Evolutionary conservation across 2,888 invertebrate genomes (phyloP).

Genomic region (Agrochola macilenta): DNA sequence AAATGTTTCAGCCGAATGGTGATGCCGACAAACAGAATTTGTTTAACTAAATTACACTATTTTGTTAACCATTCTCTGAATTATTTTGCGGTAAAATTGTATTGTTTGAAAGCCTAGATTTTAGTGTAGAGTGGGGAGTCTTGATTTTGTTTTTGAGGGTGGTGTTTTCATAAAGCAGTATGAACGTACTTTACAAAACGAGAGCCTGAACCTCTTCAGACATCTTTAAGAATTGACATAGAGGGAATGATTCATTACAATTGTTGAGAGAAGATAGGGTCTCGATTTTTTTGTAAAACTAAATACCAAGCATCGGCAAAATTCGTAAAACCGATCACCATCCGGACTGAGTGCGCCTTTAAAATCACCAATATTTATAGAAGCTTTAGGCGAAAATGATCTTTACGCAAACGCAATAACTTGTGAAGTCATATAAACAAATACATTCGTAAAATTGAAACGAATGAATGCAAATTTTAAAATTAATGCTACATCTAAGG

Average conservation of each 20-base stretch:
- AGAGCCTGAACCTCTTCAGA: not conserved
- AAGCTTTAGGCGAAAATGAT: too few relatives aligned
- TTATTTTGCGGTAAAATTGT: constrained; percentile 14
- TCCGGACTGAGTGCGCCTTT: too few relatives aligned
- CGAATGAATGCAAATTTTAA: too few relatives aligned
- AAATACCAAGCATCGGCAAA: too few relatives aligned
- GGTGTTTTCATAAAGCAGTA: not conserved
- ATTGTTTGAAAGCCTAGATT: constrained; percentile 13
- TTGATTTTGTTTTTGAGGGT: not conserved
- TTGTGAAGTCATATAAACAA: too few relatives aligned
- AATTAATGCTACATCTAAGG: too few relatives aligned
- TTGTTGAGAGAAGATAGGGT: not conserved
- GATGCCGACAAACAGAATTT: constrained; percentile 30
- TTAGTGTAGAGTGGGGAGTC: not conserved
- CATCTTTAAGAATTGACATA: not conserved
- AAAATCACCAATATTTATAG: too few relatives aligned
- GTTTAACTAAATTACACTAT: constrained; percentile 44
- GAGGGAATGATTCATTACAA: not conserved
- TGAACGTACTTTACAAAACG: not conserved
- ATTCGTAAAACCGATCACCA: too few relatives aligned
- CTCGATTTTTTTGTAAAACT: too few relatives aligned
- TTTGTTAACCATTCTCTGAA: constrained; percentile 18
- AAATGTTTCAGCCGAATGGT: constrained; percentile 43
- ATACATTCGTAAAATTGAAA: too few relatives aligned
- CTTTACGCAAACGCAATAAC: too few relatives aligned